These are phyloP conservation scores for Aegithalos caudatus DNA, from an alignment of 2,113 vertebrate genomes.

Conservation along the genomic window DNA sequence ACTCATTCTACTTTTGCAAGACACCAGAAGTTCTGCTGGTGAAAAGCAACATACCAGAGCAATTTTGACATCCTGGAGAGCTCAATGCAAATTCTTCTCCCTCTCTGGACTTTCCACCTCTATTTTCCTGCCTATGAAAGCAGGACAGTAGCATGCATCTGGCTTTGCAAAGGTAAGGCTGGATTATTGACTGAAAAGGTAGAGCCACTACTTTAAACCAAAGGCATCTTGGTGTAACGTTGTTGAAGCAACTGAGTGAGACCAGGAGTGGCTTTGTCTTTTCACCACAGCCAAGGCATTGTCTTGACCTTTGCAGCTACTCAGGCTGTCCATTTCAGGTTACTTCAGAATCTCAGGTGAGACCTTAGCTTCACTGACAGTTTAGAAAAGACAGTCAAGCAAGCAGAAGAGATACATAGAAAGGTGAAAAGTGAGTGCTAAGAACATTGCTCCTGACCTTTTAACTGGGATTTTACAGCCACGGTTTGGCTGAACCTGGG, in stretches of 20 bases:
- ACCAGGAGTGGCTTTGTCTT: neutral
- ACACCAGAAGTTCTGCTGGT: neutral
- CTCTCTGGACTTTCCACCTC: accelerated
- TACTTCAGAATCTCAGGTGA: constrained; percentile 9
- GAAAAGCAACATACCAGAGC: neutral
- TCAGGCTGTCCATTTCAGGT: neutral
- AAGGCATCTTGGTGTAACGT: neutral
- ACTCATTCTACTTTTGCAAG: neutral
- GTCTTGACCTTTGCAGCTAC: constrained; percentile 21
- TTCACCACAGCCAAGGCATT: neutral
- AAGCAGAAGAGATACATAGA: neutral
- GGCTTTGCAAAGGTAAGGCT: neutral
- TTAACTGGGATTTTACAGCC: constrained; percentile 42
- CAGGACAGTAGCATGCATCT: neutral
- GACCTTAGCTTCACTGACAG: constrained; percentile 41
- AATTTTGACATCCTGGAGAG: neutral
- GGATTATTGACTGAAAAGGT: neutral
- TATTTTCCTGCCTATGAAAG: neutral
- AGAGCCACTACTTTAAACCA: neutral
- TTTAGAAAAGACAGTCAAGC: constrained; percentile 35
- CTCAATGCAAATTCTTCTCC: neutral
- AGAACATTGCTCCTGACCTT: constrained; percentile 59
- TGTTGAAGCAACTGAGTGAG: neutral
- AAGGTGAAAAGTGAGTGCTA: neutral
- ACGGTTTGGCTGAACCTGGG: neutral